These are phyloP conservation scores for Cariama cristata DNA, from an alignment of 2,113 vertebrate genomes.

Conservation along the genomic window DNA sequence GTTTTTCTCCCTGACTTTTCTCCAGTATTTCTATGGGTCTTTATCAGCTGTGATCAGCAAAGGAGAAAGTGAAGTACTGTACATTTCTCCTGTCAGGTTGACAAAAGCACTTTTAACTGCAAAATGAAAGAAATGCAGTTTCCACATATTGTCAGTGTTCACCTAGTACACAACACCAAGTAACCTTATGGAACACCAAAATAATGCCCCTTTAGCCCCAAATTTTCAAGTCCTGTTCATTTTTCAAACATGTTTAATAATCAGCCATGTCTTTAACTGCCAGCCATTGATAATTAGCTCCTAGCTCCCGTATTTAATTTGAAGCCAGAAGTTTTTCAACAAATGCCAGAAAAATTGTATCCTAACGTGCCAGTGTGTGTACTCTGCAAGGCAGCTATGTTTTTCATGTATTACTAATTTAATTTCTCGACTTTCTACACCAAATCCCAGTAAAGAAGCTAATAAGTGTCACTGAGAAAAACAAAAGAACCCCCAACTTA, in stretches of 20 bases:
- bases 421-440: background rate
- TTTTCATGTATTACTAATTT: background rate
- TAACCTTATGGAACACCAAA: background rate
- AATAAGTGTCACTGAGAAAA: background rate
- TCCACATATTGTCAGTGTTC: background rate
- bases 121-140: background rate
- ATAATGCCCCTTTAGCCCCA: background rate
- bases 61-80: background rate
- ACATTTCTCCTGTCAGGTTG: background rate
- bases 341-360: background rate
- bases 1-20: background rate
- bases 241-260: fast-evolving
- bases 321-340: background rate
- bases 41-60: background rate
- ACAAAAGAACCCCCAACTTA: background rate
- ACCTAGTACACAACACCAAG: fast-evolving
- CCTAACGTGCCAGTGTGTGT: background rate
- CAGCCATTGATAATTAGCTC: background rate
- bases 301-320: background rate
- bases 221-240: background rate
- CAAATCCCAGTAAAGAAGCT: background rate
- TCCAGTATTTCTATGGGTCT: background rate
- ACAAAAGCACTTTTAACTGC: background rate
- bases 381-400: background rate
- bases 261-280: fast-evolving